phyloP scores from a whole-genome alignment of 2,797 vertebrate species.

The Petrocephalus sullivani region DNA sequence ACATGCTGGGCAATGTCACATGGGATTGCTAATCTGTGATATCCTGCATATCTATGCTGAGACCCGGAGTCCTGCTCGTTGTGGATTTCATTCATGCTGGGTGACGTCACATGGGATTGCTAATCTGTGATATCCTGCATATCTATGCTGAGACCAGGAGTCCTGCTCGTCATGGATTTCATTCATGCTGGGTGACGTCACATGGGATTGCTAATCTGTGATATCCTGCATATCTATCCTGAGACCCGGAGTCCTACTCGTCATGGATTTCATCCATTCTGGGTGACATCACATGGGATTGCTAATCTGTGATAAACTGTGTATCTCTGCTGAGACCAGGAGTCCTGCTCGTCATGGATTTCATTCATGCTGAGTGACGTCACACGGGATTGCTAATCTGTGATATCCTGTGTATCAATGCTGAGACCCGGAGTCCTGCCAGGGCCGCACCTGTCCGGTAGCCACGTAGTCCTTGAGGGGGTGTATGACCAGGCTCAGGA shows the following conservation, averaged over 20 bases:
- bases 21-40: background rate
- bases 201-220: background rate
- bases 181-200: background rate
- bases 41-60: no score
- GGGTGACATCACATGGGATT: background rate
- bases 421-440: background rate
- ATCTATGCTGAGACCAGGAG: background rate
- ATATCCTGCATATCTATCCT: no score
- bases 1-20: background rate
- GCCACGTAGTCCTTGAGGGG: conserved; percentile 87
- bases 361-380: background rate
- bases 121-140: background rate
- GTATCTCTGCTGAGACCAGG: background rate
- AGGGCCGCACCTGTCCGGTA: conserved; percentile 73
- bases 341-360: background rate
- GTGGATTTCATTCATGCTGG: background rate
- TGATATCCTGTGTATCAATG: no score
- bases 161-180: background rate
- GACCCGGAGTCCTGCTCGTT: no score
- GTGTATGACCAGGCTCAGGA: conserved; percentile 82
- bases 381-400: background rate
- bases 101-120: background rate
- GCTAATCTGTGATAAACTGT: background rate
- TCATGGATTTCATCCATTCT: background rate
- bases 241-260: no score